Base-by-base conservation (phyloP, 2,888 invertebrate genomes). In the Didymodactylos carnosus region DNA sequence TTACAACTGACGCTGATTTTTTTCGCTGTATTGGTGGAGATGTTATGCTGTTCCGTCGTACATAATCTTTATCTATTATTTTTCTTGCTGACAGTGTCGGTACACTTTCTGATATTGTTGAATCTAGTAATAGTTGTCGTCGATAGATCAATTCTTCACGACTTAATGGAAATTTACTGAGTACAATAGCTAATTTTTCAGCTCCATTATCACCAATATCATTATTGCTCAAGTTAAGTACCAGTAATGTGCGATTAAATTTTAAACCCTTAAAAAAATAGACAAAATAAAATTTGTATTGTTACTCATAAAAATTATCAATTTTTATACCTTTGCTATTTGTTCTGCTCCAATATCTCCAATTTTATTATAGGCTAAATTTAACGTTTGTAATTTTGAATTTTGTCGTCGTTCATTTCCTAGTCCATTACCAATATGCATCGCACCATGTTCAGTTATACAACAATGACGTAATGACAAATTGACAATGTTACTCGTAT, bases 81-180 rank as follows among this genome's bases (percentile, higher is more conserved):
- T 62, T 62, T 62, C 62, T 62, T 29, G 29, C 27, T n/a, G n/a
- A n/a, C n/a, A n/a, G n/a, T 35, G 62, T 62, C n/a, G 62, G 62
- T 16, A 3, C 62, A 35, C 35, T 29, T 62, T 62, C 62, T 13
- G 23, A 25, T 62, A 25, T 19, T 4, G 62, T n/a, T 62, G 62
- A 62, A 62, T 81, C 80, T 27, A 82, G 81, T 75, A 80, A 76
- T 39, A 81, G 78, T 76, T 79, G 79, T 41, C 83, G 73, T 72
- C 82, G 76, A 74, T 80, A 80, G 14, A 82, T 80, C 19, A 82
- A 80, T 76, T 83, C 83, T 51, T 82, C 82, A 73, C 82, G 82
- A 13, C 79, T 80, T 29, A 83, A 76, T 8, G 80, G 78, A 78
- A 83, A 82, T 69, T 80, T 76, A 0, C 81, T 81, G 62, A 83